These are phyloP conservation scores for Phyllostomus discolor DNA, from an alignment of 2,113 vertebrate genomes.

Conservation along the genomic window DNA sequence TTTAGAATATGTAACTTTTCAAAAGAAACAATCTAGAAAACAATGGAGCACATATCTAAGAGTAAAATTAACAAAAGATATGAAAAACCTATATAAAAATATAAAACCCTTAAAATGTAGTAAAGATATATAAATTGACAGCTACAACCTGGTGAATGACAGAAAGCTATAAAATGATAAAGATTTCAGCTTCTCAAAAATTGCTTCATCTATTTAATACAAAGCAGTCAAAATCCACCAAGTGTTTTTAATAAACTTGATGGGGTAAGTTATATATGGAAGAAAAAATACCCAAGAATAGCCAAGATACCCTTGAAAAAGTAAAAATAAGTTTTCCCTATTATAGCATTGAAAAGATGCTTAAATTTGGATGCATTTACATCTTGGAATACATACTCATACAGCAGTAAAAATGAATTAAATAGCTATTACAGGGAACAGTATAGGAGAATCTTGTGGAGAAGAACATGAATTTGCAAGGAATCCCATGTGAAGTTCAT, in stretches of 20 bases:
- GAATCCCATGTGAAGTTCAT: background rate
- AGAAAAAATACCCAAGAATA: background rate
- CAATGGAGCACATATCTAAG: background rate
- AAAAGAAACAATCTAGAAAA: background rate
- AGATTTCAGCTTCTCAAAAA: background rate
- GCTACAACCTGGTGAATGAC: background rate
- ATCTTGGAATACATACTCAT: background rate
- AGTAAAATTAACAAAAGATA: background rate
- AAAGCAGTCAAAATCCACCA: background rate
- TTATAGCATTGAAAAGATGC: background rate
- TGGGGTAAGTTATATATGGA: background rate
- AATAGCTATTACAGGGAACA: background rate
- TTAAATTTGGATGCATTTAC: background rate
- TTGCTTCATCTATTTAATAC: background rate
- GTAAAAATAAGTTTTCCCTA: background rate
- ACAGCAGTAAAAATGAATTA: background rate
- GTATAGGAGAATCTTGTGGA: background rate
- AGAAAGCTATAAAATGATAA: background rate
- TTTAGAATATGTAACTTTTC: background rate
- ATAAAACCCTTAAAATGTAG: background rate
- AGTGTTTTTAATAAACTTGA: background rate
- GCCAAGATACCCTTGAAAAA: background rate
- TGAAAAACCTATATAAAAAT: background rate
- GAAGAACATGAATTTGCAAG: background rate
- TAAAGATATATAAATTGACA: background rate